These are phyloP conservation scores for Argynnis bischoffii DNA, from an alignment of 2,888 invertebrate genomes.

Conservation along the genomic window DNA sequence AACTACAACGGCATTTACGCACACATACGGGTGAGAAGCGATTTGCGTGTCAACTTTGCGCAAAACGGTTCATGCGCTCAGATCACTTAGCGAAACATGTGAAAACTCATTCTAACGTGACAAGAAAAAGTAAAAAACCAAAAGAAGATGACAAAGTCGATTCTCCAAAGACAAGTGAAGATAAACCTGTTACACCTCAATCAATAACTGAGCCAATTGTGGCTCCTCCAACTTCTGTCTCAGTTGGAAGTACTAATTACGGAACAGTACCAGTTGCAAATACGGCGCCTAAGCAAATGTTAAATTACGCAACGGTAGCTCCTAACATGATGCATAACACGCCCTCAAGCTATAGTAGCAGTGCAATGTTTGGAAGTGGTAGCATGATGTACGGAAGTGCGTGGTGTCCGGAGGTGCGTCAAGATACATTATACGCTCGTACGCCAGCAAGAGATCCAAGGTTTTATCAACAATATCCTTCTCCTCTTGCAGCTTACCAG, in stretches of 20 bases:
- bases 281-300: conserved; percentile 54
- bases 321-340: conserved; percentile 55
- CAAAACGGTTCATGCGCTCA: conserved; percentile 95
- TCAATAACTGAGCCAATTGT: conserved; percentile 23
- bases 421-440: conserved; percentile 63
- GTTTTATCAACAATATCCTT: conserved; percentile 69
- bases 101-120: conserved; percentile 90
- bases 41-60: conserved; percentile 92
- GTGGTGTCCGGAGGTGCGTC: conserved; percentile 69
- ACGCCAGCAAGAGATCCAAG: conserved; percentile 61
- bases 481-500: conserved; percentile 67
- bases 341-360: conserved; percentile 54
- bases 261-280: conserved; percentile 61
- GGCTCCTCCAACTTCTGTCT: conserved; percentile 30
- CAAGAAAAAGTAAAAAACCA: conserved; percentile 75
- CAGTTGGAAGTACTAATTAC: conserved; percentile 61
- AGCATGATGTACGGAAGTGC: conserved; percentile 55
- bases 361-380: conserved; percentile 55
- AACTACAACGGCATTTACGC: conserved; percentile 92
- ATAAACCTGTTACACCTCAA: conserved; percentile 48
- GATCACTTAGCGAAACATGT: conserved; percentile 97
- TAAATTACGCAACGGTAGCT: conserved; percentile 63
- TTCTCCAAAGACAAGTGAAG: conserved; percentile 49
- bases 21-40: conserved; percentile 96
- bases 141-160: conserved; percentile 74